Conservation (phyloP, 2,113 vertebrate genomes). For the Todiramphus saurophagus region DNA sequence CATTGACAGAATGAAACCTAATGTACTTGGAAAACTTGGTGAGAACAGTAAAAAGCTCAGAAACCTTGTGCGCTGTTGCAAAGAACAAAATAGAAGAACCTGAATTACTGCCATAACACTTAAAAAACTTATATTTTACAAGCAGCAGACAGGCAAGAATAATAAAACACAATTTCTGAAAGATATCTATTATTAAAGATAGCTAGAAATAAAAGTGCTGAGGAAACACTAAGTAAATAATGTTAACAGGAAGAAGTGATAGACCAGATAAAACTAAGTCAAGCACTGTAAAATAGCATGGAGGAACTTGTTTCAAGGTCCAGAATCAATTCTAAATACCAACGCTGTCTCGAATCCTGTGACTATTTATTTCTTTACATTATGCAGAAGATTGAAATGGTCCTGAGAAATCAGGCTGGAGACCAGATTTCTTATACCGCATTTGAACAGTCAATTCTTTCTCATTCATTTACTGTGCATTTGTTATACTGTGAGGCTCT, state of each 20-base stretch:
- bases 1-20: not conserved
- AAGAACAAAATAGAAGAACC: slow-evolving; percentile 3
- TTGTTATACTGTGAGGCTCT: not conserved
- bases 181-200: slow-evolving; percentile 39
- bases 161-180: slow-evolving; percentile 27
- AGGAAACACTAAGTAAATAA: slow-evolving; percentile 38
- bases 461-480: not conserved
- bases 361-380: not conserved
- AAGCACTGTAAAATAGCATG: not conserved
- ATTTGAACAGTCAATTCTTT: not conserved
- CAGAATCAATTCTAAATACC: not conserved
- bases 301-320: not conserved
- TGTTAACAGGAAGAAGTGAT: not conserved
- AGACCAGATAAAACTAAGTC: not conserved
- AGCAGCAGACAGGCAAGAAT: not conserved
- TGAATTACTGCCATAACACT: not conserved
- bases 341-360: not conserved
- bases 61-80: not conserved
- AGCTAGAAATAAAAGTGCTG: slow-evolving; percentile 27
- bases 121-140: not conserved
- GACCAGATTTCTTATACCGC: not conserved
- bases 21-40: slow-evolving; percentile 1
- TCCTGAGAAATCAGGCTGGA: not conserved
- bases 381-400: not conserved
- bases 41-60: not conserved